Evolutionary conservation across 2,797 vertebrate species (phyloP), one percentile per base, ranked within the genome.

Genomic region (Phataginus tricuspis): DNA sequence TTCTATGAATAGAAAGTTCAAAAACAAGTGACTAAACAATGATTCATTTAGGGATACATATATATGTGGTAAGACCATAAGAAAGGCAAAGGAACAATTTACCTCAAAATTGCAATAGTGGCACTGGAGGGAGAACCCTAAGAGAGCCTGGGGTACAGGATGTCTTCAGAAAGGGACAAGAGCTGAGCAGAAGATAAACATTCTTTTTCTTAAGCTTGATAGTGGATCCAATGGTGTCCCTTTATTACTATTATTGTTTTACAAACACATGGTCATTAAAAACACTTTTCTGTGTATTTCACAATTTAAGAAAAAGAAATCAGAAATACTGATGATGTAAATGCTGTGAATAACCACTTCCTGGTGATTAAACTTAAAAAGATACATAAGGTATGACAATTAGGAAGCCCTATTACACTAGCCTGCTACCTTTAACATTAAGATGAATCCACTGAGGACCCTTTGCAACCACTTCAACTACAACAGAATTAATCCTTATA

Each of bases 271-370:
- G 49, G 1, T 82, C 14, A 83, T 64, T 37, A 86, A 57, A 83
- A 94, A 53, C 2, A 68, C 16, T 87, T 82, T 88, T 68, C 63
- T 79, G n/a, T 90, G 1, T 34, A 72, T 63, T 87, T 92, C 42
- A 86, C 49, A 96, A 89, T 75, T 85, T 57, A 66, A 63, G 92
- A 85, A 87, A 72, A 83, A 90, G 93, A 97, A 83, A 78, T 71
- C 66, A 79, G 9, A 42, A 45, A 18, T 37, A 80, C 1, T 64
- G 29, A 42, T 37, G 29, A 21, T 92, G 25, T 85, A 64, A 96
- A 83, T 87, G 29, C 2, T 95, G 53, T 42, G 15, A 78, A 86
- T 39, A 71, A 53, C 8, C 7, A 68, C 51, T 66, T 23, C 71
- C 4, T 49, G 25, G n/a, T 13, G 7, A 75, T 49, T 61, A 88